These are phyloP conservation scores for Potorous gilbertii DNA, from an alignment of 2,797 vertebrate species.

Conservation along the genomic window DNA sequence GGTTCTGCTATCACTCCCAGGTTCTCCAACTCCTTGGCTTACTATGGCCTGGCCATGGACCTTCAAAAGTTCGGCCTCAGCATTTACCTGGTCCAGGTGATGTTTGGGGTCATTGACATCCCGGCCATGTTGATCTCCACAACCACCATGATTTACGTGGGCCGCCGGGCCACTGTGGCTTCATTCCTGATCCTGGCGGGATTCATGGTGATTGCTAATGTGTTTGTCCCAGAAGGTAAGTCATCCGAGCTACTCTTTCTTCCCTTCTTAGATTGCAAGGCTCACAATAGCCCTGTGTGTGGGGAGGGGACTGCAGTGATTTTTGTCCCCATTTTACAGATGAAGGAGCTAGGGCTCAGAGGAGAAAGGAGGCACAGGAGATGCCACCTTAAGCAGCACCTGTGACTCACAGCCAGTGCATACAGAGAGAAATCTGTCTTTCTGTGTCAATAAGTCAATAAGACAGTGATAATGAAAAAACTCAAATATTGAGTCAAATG, in stretches of 20 bases:
- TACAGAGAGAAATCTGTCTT: too few relatives aligned
- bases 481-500: too few relatives aligned
- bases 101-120: slow-evolving; percentile 91
- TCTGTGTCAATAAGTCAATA: too few relatives aligned
- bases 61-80: slow-evolving; percentile 91
- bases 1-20: slow-evolving; percentile 68
- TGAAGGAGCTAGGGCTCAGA: neutral
- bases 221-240: slow-evolving; percentile 89
- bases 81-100: slow-evolving; percentile 91
- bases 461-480: too few relatives aligned
- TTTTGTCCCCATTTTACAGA: neutral
- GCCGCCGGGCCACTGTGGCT: slow-evolving; percentile 87
- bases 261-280: neutral
- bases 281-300: accelerated
- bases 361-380: too few relatives aligned
- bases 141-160: slow-evolving; percentile 86
- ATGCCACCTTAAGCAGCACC: neutral
- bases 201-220: slow-evolving; percentile 86
- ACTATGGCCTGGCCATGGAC: slow-evolving; percentile 92
- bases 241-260: accelerated
- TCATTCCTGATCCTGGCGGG: slow-evolving; percentile 87
- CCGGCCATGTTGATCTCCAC: slow-evolving; percentile 89
- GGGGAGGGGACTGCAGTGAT: neutral
- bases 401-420: neutral
- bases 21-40: slow-evolving; percentile 92